A percentile compares a stretch with the other conserved stretches of the same genome.
Evolutionary conservation across 2,113 vertebrate genomes (phyloP).

Genomic region (Oreochromis spilurus): DNA sequence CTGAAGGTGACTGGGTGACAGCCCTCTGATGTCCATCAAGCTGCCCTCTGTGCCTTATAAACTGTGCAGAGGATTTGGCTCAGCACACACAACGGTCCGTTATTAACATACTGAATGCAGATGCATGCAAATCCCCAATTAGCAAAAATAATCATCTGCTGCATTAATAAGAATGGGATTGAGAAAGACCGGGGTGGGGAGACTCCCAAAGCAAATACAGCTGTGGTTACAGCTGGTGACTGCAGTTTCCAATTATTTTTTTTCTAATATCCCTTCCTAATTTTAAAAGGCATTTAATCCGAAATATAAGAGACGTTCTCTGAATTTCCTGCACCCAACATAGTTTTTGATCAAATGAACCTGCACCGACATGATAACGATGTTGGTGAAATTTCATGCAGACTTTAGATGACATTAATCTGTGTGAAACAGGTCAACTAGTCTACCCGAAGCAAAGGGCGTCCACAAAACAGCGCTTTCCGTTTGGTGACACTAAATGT

Average conservation of each 20-base stretch:
- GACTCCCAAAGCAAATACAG: not conserved
- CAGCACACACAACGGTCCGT: not conserved
- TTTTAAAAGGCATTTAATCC: not conserved
- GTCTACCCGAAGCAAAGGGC: not conserved
- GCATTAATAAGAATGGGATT: not conserved
- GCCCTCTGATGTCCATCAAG: not conserved
- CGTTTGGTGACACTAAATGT: not conserved
- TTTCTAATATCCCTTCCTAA: not conserved
- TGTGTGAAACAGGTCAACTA: not conserved
- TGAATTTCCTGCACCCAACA: not conserved
- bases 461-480: not conserved
- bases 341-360: not conserved
- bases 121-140: conserved; percentile 25
- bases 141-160: not conserved
- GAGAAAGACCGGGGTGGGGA: not conserved
- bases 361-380: not conserved
- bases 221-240: not conserved
- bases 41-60: not conserved
- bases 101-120: not conserved
- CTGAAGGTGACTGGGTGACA: not conserved
- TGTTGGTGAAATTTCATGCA: not conserved
- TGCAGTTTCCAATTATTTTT: not conserved
- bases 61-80: not conserved
- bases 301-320: not conserved
- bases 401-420: not conserved